phyloP scores from a whole-genome alignment of 2,888 invertebrate species.

The Lasioglossum pauxillum region DNA sequence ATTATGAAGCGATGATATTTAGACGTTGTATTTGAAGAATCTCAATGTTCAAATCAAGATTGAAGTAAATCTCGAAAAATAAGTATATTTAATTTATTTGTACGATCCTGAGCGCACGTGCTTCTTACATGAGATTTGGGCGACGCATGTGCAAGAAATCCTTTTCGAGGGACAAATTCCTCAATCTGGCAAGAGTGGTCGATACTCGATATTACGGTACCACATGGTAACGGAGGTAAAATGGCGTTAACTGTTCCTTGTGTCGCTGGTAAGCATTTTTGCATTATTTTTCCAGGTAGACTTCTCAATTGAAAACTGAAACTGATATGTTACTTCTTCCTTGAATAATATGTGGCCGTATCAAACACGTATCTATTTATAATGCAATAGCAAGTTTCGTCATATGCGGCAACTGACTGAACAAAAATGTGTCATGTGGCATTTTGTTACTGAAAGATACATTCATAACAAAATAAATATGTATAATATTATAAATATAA shows the following conservation, averaged over 20 bases:
- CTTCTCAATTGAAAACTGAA: background rate
- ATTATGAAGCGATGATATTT: background rate
- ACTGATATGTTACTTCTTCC: background rate
- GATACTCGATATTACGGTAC: slow-evolving; percentile 67
- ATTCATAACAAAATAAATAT: slow-evolving; percentile 22
- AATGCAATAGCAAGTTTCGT: slow-evolving; percentile 13
- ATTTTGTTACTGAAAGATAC: slow-evolving; percentile 37
- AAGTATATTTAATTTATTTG: background rate
- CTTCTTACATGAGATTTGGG: slow-evolving; percentile 44
- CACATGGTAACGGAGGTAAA: slow-evolving; percentile 82
- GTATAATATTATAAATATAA: background rate
- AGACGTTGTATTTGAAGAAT: background rate
- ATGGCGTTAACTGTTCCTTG: slow-evolving; percentile 84
- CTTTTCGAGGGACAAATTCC: slow-evolving; percentile 53
- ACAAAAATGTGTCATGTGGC: slow-evolving; percentile 60
- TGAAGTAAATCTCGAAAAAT: background rate
- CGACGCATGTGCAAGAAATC: slow-evolving; percentile 59
- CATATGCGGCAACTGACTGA: slow-evolving; percentile 34
- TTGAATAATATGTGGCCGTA: background rate
- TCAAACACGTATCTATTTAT: slow-evolving; percentile 17
- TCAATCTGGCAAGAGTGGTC: slow-evolving; percentile 58
- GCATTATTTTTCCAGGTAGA: slow-evolving; percentile 24
- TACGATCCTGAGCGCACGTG: slow-evolving; percentile 51
- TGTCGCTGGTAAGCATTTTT: slow-evolving; percentile 82
- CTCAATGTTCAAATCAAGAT: background rate